Evolutionary conservation across 2,113 vertebrate species (phyloP).

Genomic region (Larimichthys polyactis): DNA sequence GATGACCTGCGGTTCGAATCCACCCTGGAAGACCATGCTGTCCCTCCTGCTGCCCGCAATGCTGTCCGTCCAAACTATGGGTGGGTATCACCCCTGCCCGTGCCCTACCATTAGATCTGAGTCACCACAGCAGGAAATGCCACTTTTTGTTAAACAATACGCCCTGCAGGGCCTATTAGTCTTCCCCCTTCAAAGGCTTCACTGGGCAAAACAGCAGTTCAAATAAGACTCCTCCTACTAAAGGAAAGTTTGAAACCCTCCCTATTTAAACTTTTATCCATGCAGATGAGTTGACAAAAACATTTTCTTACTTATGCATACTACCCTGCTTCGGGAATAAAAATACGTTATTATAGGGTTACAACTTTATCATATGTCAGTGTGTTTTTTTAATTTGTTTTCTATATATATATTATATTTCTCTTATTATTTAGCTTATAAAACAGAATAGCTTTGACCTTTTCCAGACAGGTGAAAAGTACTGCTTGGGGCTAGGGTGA

Average conservation of each 20-base stretch:
- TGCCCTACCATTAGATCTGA: constrained; percentile 56
- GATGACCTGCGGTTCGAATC: constrained; percentile 51
- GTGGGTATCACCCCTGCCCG: constrained; percentile 68
- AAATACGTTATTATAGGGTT: constrained; percentile 29
- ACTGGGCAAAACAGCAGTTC: constrained; percentile 50
- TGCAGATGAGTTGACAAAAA: constrained; percentile 34
- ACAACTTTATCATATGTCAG: constrained; percentile 30
- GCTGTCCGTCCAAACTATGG: constrained; percentile 74
- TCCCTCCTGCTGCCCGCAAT: constrained; percentile 76
- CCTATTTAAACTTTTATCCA: constrained; percentile 37
- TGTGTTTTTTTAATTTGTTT: not conserved
- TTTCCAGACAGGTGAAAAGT: constrained; percentile 46
- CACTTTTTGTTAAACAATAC: constrained; percentile 59
- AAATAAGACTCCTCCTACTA: constrained; percentile 48
- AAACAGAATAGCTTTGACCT: constrained; percentile 64
- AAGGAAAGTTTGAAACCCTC: constrained; percentile 44
- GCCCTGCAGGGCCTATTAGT: constrained; percentile 56
- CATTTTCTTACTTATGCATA: constrained; percentile 42
- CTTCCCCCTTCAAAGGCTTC: constrained; percentile 55
- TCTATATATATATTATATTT: constrained; percentile 9
- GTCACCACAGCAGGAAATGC: constrained; percentile 51
- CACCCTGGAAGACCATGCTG: constrained; percentile 72
- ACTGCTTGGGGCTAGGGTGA: constrained; percentile 36
- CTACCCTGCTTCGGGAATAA: constrained; percentile 3
- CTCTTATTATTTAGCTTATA: constrained; percentile 50